Percentiles rank a stretch among this genome's conserved stretches.
These are phyloP conservation scores for Morone chrysops DNA, from an alignment of 2,113 vertebrate species.

Conservation along the genomic window DNA sequence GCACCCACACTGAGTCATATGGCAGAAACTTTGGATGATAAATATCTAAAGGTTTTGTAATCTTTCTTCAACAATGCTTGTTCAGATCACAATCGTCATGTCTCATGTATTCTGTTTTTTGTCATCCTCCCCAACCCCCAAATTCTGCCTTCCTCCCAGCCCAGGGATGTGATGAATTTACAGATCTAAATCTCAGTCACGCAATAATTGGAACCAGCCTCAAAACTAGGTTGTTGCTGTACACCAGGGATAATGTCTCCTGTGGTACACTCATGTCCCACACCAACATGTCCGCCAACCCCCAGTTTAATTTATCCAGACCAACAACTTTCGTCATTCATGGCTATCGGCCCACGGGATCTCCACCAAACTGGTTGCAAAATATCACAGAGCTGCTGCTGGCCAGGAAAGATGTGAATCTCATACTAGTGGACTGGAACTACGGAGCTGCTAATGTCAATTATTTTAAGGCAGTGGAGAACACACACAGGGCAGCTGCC, in stretches of 20 bases:
- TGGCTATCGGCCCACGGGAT: slow-evolving; percentile 91
- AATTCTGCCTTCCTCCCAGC: slow-evolving; percentile 53
- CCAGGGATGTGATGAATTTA: slow-evolving; percentile 86
- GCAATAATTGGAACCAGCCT: slow-evolving; percentile 86
- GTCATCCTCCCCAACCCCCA: background rate
- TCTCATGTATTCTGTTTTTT: background rate
- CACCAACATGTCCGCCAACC: slow-evolving; percentile 75
- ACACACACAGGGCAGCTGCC: slow-evolving; percentile 83
- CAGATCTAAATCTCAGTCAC: slow-evolving; percentile 83
- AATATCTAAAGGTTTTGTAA: background rate
- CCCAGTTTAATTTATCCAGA: slow-evolving; percentile 80
- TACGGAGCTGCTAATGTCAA: slow-evolving; percentile 90
- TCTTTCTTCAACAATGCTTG: background rate
- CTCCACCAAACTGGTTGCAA: slow-evolving; percentile 86
- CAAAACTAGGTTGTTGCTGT: slow-evolving; percentile 85
- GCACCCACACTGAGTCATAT: slow-evolving; percentile 14
- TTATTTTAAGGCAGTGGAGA: slow-evolving; percentile 87
- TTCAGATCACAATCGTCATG: background rate
- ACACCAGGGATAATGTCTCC: slow-evolving; percentile 82
- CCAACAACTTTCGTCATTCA: slow-evolving; percentile 91
- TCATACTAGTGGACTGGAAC: slow-evolving; percentile 95
- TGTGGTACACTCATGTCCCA: slow-evolving; percentile 85
- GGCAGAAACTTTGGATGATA: background rate
- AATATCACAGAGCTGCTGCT: slow-evolving; percentile 77
- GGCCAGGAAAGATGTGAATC: slow-evolving; percentile 84